Percentiles rank a stretch among this genome's conserved stretches.
These are phyloP conservation scores for Cheilosia scutellata DNA, from an alignment of 2,888 invertebrate species.

Conservation along the genomic window DNA sequence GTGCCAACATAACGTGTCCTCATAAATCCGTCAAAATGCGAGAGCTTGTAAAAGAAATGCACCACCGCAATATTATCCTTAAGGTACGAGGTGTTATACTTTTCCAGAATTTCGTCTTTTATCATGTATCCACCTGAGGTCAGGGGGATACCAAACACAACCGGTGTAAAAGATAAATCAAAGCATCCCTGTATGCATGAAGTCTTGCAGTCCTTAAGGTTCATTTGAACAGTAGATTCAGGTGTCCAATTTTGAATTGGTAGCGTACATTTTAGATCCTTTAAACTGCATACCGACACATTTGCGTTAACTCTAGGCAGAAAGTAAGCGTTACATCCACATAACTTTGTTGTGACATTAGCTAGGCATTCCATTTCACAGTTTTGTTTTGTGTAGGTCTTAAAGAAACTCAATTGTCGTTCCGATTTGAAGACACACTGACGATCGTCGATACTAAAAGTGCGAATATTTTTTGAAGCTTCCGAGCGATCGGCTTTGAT, in stretches of 20 bases:
- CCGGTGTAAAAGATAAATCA: slow-evolving; percentile 88
- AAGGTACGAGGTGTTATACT: slow-evolving; percentile 78
- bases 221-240: slow-evolving; percentile 1
- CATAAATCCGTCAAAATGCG: slow-evolving; percentile 89
- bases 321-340: slow-evolving; percentile 80
- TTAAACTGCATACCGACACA: slow-evolving; percentile 88
- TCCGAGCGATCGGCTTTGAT: slow-evolving; percentile 88
- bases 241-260: slow-evolving; percentile 55
- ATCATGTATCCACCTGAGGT: slow-evolving; percentile 78
- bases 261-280: slow-evolving; percentile 87
- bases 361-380: slow-evolving; percentile 87
- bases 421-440: slow-evolving; percentile 90
- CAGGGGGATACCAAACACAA: slow-evolving; percentile 86
- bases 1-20: slow-evolving; percentile 92
- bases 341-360: slow-evolving; percentile 54
- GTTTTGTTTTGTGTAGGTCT: slow-evolving; percentile 80
- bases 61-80: slow-evolving; percentile 88
- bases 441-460: slow-evolving; percentile 87
- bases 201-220: slow-evolving; percentile 77
- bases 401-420: slow-evolving; percentile 87
- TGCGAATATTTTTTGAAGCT: slow-evolving; percentile 86
- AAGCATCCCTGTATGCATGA: slow-evolving; percentile 90
- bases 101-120: slow-evolving; percentile 77
- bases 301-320: slow-evolving; percentile 86
- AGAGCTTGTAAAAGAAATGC: slow-evolving; percentile 90